phyloP scores from a whole-genome alignment of 2,888 invertebrate genomes.

The Pyralis farinalis region DNA sequence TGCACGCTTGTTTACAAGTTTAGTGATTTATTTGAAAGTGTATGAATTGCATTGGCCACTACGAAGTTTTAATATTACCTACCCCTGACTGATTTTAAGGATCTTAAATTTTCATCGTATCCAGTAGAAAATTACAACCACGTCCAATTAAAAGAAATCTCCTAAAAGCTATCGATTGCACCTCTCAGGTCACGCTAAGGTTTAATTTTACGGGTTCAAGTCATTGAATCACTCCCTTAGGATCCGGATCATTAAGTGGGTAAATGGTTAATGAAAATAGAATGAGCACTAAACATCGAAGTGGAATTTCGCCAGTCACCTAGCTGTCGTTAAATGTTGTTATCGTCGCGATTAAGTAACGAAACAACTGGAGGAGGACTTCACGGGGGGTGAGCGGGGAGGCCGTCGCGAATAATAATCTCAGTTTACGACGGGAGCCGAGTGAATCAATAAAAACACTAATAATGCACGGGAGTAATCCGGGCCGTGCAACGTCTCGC shows the following conservation, averaged over 20 bases:
- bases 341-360: constrained; percentile 80
- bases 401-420: constrained; percentile 77
- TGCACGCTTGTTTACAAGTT: no score
- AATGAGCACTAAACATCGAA: constrained; percentile 80
- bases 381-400: constrained; percentile 37
- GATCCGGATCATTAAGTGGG: constrained; percentile 79
- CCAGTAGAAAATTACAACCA: not conserved
- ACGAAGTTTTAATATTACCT: no score
- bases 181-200: constrained; percentile 67
- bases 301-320: constrained; percentile 80
- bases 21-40: no score
- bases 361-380: constrained; percentile 69
- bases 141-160: constrained; percentile 28
- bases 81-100: no score
- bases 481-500: constrained; percentile 73
- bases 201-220: constrained; percentile 72
- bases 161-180: constrained; percentile 44
- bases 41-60: no score
- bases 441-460: constrained; percentile 82
- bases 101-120: no score
- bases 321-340: constrained; percentile 80
- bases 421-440: constrained; percentile 79
- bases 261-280: constrained; percentile 81
- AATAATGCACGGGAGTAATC: constrained; percentile 80
- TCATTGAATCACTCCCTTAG: constrained; percentile 75